Percentiles rank a stretch among this genome's conserved stretches.
Conservation (phyloP, 2,888 invertebrate species). For the Apeira syringaria region DNA sequence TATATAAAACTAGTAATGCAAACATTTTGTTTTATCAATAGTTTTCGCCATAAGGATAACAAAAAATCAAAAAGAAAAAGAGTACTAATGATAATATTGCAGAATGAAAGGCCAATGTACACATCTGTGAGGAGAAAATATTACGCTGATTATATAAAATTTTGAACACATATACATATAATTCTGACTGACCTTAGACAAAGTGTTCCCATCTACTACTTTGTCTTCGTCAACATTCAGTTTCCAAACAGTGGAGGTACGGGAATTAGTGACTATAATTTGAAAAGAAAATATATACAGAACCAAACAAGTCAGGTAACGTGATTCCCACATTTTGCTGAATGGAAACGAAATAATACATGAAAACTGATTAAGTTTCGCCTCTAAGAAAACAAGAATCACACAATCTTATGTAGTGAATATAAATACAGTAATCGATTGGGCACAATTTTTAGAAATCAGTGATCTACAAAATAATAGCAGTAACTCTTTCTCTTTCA, state of each 20-base stretch:
- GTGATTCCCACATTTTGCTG: constrained; percentile 81
- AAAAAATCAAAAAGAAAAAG: constrained; percentile 47
- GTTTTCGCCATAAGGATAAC: constrained; percentile 29
- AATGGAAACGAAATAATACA: constrained; percentile 55
- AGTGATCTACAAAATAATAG: constrained; percentile 47
- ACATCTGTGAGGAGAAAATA: constrained; percentile 38
- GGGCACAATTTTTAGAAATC: constrained; percentile 51
- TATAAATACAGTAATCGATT: constrained; percentile 45
- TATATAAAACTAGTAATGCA: constrained; percentile 1
- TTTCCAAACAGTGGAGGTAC: constrained; percentile 93
- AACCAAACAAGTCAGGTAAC: constrained; percentile 85
- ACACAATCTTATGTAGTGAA: constrained; percentile 47
- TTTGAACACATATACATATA: constrained; percentile 36
- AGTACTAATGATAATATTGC: constrained; percentile 34
- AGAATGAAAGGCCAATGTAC: constrained; percentile 40
- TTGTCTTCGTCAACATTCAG: constrained; percentile 90
- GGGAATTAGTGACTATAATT: constrained; percentile 89
- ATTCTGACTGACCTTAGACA: constrained; percentile 76
- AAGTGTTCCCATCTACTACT: constrained; percentile 86
- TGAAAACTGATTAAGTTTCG: constrained; percentile 49
- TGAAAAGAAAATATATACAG: constrained; percentile 89
- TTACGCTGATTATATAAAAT: constrained; percentile 65
- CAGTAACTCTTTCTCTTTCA: constrained; percentile 34
- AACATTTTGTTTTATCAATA: constrained; percentile 14
- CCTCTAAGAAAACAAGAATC: constrained; percentile 45